Evolutionary conservation across 2,888 invertebrate species (phyloP), one percentile per base, ranked within the genome.

Genomic region (Drosophila koepferae): DNA sequence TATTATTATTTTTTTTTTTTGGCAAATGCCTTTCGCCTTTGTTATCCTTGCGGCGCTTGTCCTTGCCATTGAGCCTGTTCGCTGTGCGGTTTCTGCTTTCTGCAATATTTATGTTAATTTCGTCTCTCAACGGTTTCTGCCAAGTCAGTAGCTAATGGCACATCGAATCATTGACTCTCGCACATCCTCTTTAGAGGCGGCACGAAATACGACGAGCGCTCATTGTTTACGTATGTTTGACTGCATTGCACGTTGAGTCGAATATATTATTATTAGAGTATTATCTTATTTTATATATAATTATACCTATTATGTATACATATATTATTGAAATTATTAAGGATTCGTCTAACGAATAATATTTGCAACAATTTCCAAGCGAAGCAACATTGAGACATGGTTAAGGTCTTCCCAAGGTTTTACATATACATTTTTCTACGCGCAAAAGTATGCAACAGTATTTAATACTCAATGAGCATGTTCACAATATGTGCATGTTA

Each of bases 31-130:
- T 62, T 56, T 9, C 18, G 51, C 78, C 44, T 66, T 79, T 79
- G 77, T 79, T 78, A 18, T 55, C 36, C 49, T 34, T 38, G 49
- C 23, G 51, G 43, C 31, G 43, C 18, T 49, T 62, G 55, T 66
- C 53, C 67, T 77, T 74, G 61, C 67, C 61, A 58, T 63, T 61
- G 62, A 63, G 77, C 74, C 74, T 68, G 63, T 48, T 78, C 61
- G 38, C 58, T 16, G 16, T 73, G 64, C 59, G 77, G 79, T 74
- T 65, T 62, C 48, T 60, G 34, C 41, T 56, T 56, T 54, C 49
- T 31, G 75, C 79, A 53, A 74, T 77, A 69, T 65, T 77, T 79
- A 77, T 77, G 79, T 65, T 65, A 79, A 77, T 77, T 65, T 40
- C 23, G 49, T 34, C 10, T 20, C 36, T 6, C 79, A 77, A 79